A percentile compares a stretch with the other conserved stretches of the same genome.
phyloP scores from a whole-genome alignment of 2,113 vertebrate genomes.

The Oreochromis tanganicae region DNA sequence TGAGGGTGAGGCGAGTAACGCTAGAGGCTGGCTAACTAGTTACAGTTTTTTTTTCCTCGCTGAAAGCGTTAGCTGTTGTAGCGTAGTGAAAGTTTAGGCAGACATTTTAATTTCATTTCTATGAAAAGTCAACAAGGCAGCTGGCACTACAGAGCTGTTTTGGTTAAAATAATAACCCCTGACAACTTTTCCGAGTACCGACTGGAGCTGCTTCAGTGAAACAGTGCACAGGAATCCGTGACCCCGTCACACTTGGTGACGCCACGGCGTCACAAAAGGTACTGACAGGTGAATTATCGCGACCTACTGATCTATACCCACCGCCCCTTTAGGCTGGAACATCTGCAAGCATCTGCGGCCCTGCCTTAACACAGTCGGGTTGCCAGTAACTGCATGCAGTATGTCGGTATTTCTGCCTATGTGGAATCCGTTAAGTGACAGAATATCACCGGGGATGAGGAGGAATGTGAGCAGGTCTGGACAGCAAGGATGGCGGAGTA shows the following conservation, averaged over 20 bases:
- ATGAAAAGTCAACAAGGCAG: neutral
- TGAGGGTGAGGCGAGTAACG: neutral
- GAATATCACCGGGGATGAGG: neutral
- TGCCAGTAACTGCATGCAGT: neutral
- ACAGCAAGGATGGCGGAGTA: neutral
- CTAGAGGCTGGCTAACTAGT: neutral
- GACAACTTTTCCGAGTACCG: neutral
- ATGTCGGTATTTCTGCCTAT: neutral
- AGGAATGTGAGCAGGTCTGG: constrained; percentile 14
- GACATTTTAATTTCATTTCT: neutral
- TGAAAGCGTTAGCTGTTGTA: neutral
- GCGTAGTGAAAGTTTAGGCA: neutral
- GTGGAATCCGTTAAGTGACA: neutral
- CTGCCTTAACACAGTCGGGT: neutral
- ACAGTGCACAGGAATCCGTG: neutral
- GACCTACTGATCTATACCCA: neutral
- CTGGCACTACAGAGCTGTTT: neutral
- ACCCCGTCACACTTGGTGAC: neutral
- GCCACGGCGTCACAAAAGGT: neutral
- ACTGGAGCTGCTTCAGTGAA: neutral
- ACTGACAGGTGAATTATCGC: neutral
- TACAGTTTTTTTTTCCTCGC: neutral
- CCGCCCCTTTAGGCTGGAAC: neutral
- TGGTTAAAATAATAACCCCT: neutral
- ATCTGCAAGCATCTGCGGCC: neutral